Conservation (phyloP, 1,140 invertebrate genomes). For the Thaumetopoea pityocampa region DNA sequence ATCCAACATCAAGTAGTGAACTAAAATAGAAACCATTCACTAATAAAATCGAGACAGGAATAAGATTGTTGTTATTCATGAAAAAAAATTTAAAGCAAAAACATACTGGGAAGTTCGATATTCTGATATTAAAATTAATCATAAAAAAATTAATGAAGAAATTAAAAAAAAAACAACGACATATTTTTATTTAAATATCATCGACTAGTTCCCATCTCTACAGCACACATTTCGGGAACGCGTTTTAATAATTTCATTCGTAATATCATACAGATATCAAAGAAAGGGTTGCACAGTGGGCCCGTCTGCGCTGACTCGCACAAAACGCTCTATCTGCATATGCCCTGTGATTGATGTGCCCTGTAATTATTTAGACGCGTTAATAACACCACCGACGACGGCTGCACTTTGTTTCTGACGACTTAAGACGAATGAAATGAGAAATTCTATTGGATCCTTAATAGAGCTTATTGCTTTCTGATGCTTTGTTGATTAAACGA, state of each 20-base stretch:
- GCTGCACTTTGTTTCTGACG: conserved; percentile 72
- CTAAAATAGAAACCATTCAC: no score
- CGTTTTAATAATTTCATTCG: conserved; percentile 64
- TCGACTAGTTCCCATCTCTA: conserved; percentile 29
- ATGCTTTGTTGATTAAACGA: conserved; percentile 71
- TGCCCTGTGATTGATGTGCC: conserved; percentile 75
- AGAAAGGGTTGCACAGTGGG: conserved; percentile 69
- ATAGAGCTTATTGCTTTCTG: conserved; percentile 69
- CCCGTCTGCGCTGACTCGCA: conserved; percentile 67
- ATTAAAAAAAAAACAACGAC: no score
- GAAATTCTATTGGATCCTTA: conserved; percentile 72
- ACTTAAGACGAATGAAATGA: conserved; percentile 74
- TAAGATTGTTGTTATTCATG: no score
- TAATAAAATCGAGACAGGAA: no score
- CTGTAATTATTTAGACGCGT: conserved; percentile 77
- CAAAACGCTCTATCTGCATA: conserved; percentile 72
- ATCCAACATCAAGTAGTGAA: no score
- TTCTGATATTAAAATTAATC: no score
- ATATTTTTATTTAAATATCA: conserved; percentile 5
- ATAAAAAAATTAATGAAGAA: conserved; percentile 4
- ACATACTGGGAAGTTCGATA: no score
- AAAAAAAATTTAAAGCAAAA: no score
- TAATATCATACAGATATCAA: conserved; percentile 71
- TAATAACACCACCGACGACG: conserved; percentile 75
- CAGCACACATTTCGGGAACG: conserved; percentile 26